These are phyloP conservation scores for Hemaris fuciformis DNA, from an alignment of 2,888 invertebrate species.

Conservation along the genomic window DNA sequence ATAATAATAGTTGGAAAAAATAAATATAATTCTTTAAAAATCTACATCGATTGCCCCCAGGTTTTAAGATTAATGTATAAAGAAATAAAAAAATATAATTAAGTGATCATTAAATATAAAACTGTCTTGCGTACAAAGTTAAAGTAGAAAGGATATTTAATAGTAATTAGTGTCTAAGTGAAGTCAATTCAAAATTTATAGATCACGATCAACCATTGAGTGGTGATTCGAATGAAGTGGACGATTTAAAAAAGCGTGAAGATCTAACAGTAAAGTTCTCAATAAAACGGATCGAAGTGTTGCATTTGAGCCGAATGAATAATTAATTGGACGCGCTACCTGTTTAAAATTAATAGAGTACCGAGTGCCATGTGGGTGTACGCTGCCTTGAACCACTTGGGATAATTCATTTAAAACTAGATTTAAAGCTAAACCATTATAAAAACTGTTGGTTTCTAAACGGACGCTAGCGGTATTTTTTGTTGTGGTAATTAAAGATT, in stretches of 20 bases:
- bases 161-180: constrained; percentile 14
- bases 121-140: background rate
- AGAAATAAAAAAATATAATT: background rate
- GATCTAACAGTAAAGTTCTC: constrained; percentile 4
- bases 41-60: too few species aligned
- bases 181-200: constrained; percentile 3
- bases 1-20: too few species aligned
- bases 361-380: constrained; percentile 1
- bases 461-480: background rate
- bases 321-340: constrained; percentile 9
- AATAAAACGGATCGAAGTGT: constrained; percentile 2
- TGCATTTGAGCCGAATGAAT: constrained; percentile 6
- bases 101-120: background rate
- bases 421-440: constrained; percentile 8
- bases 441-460: constrained; percentile 5
- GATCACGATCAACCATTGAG: background rate
- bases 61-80: too few species aligned
- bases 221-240: constrained; percentile 3
- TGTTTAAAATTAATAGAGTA: constrained; percentile 9
- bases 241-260: constrained; percentile 8
- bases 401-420: constrained; percentile 10
- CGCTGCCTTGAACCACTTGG: constrained; percentile 6
- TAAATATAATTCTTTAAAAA: too few species aligned
- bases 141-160: background rate
- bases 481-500: background rate